Evolutionary conservation across 1,140 invertebrate species (phyloP).

Genomic region (Alviniconcha marisindica): DNA sequence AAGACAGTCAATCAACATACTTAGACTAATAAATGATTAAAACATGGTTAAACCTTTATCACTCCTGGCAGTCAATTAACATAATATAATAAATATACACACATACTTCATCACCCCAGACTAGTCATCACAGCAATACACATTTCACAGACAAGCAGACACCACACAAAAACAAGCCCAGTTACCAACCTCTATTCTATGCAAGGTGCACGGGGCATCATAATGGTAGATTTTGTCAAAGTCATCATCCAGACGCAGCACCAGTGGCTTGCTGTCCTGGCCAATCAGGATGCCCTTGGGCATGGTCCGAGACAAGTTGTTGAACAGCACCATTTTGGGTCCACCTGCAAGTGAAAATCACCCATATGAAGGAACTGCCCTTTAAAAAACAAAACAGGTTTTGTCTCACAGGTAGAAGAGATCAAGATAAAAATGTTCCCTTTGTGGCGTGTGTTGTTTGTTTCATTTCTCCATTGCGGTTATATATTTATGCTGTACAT

Average conservation of each 20-base stretch:
- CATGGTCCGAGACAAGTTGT: constrained; percentile 88
- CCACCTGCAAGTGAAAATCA: no score
- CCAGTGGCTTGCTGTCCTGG: constrained; percentile 85
- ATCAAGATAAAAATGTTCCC: no score
- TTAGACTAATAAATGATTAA: no score
- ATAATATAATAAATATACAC: neutral
- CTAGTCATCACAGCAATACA: neutral
- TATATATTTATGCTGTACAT: no score
- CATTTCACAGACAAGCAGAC: neutral
- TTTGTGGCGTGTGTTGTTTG: no score
- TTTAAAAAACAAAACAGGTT: no score
- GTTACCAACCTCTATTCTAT: constrained; percentile 82
- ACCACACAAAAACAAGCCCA: no score
- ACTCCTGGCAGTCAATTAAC: neutral
- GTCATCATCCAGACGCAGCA: constrained; percentile 84
- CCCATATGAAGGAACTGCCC: no score
- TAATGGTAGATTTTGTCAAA: constrained; percentile 81
- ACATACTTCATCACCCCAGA: neutral
- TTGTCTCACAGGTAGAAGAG: no score
- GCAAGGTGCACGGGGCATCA: constrained; percentile 81
- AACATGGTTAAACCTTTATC: neutral
- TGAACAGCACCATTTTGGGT: constrained; percentile 88
- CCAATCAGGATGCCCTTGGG: constrained; percentile 90
- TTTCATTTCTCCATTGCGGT: no score
- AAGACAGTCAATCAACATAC: no score